Conservation (phyloP, 2,113 vertebrate species). For the Ctenodactylus gundi region DNA sequence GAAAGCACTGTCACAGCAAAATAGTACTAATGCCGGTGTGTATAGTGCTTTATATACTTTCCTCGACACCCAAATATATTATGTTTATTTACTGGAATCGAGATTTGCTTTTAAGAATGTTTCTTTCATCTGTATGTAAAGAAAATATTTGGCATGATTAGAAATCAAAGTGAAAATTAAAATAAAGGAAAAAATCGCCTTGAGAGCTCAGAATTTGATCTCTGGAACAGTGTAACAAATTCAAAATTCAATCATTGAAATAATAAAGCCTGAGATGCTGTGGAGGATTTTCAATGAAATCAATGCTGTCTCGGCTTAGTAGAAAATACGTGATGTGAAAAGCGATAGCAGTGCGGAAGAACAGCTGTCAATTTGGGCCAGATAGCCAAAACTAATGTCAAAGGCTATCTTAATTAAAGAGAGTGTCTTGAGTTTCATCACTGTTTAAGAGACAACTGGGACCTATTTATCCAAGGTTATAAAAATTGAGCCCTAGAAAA, state of each 20-base stretch:
- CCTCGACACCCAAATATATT: not conserved
- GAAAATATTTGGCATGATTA: not conserved
- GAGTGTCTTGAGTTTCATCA: conserved; percentile 10
- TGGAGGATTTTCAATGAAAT: conserved; percentile 21
- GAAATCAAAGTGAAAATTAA: conserved; percentile 4
- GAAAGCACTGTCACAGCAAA: not conserved
- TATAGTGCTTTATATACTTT: not conserved
- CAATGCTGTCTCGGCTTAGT: not conserved
- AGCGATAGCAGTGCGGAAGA: not conserved
- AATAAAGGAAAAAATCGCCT: not conserved
- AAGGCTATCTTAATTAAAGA: conserved; percentile 44
- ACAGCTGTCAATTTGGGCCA: not conserved
- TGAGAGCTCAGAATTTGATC: not conserved
- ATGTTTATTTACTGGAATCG: not conserved
- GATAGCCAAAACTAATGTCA: not conserved
- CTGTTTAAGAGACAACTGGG: not conserved
- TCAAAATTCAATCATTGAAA: not conserved
- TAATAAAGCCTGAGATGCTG: not conserved
- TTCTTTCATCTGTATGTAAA: not conserved
- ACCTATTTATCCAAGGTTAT: conserved; percentile 39
- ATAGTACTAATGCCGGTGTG: not conserved
- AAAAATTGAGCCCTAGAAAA: conserved; percentile 45
- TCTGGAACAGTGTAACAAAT: not conserved
- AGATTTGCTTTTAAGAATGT: not conserved
- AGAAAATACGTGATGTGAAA: not conserved